Conservation (phyloP, 2,113 vertebrate species). For the Castor canadensis region DNA sequence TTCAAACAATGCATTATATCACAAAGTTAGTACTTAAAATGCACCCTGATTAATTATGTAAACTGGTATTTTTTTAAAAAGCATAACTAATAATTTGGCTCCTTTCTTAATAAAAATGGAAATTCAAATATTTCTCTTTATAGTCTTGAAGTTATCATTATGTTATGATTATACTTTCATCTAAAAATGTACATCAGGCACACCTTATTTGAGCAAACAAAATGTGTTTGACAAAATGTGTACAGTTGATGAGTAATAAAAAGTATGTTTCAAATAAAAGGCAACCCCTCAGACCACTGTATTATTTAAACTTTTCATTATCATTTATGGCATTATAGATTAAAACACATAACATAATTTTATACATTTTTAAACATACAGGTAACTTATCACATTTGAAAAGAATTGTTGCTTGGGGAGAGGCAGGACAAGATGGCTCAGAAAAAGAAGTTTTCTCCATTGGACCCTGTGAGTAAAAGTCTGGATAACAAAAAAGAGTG, state of each 20-base stretch:
- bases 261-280: conserved; percentile 80
- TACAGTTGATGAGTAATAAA: conserved; percentile 83
- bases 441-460: no score
- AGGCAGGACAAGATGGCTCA: no score
- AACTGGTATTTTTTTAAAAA: conserved; percentile 84
- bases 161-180: conserved; percentile 81
- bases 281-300: conserved; percentile 66
- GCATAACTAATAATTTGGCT: conserved; percentile 89
- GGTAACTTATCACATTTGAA: conserved; percentile 35
- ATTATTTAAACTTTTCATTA: conserved; percentile 81
- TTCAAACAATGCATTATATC: conserved; percentile 84
- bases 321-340: conserved; percentile 85
- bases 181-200: conserved; percentile 77
- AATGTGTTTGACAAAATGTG: conserved; percentile 85
- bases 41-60: conserved; percentile 92
- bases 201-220: conserved; percentile 77
- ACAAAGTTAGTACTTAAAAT: conserved; percentile 86
- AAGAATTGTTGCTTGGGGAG: conserved; percentile 78
- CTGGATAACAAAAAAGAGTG: no score
- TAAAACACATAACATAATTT: conserved; percentile 81
- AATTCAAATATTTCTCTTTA: conserved; percentile 84
- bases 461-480: no score
- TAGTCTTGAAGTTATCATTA: conserved; percentile 83
- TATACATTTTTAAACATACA: conserved; percentile 81
- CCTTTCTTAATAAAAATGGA: conserved; percentile 89